These are phyloP conservation scores for Drosophila sulfurigaster DNA, from an alignment of 1,140 invertebrate species.

Conservation along the genomic window DNA sequence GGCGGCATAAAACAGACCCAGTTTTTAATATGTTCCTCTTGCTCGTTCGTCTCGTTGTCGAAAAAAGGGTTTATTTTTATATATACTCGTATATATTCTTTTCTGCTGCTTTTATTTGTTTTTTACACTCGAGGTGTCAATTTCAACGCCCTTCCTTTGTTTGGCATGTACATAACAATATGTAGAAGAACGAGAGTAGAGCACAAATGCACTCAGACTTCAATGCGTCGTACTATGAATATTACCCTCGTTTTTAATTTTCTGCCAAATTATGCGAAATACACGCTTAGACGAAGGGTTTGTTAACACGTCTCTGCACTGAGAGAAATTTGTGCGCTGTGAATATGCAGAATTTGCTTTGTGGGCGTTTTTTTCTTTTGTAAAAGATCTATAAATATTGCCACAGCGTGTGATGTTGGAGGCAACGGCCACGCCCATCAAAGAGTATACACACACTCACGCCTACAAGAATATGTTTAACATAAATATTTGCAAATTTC, in stretches of 20 bases:
- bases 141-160: constrained; percentile 82
- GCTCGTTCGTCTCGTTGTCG: constrained; percentile 22
- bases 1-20: constrained; percentile 40
- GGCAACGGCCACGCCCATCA: constrained; percentile 42
- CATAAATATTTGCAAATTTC: constrained; percentile 68
- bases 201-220: constrained; percentile 25
- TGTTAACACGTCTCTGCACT: constrained; percentile 41
- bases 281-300: constrained; percentile 43
- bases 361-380: constrained; percentile 21
- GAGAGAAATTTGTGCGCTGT: constrained; percentile 24
- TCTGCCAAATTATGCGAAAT: constrained; percentile 78
- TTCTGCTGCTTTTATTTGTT: constrained; percentile 58
- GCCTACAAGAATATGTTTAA: constrained; percentile 58
- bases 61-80: constrained; percentile 62
- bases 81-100: constrained; percentile 57
- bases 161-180: constrained; percentile 44
- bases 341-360: constrained; percentile 13
- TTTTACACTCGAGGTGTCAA: constrained; percentile 81
- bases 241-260: constrained; percentile 81
- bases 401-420: constrained; percentile 19
- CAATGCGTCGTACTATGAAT: constrained; percentile 56
- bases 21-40: constrained; percentile 42
- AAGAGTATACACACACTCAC: constrained; percentile 29
- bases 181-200: constrained; percentile 12
- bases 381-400: constrained; percentile 47